phyloP scores from a whole-genome alignment of 1,140 invertebrate species.

The Pseudomyrmex flavicornis region DNA sequence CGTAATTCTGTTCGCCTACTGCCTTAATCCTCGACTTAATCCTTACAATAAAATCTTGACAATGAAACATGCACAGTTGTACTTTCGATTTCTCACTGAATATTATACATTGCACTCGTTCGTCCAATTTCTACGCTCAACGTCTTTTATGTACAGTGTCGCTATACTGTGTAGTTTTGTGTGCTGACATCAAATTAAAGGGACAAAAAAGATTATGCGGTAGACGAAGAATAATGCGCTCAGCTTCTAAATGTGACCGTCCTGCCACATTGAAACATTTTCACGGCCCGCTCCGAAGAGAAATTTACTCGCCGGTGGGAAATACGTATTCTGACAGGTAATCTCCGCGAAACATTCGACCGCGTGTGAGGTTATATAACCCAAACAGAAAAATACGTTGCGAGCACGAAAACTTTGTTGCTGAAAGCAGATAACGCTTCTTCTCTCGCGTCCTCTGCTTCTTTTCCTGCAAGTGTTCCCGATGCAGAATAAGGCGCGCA shows the following conservation, averaged over 20 bases:
- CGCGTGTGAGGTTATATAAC: slow-evolving; percentile 62
- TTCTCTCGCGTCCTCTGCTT: not conserved
- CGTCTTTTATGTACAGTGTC: too few relatives aligned
- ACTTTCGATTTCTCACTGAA: too few relatives aligned
- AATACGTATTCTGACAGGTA: slow-evolving; percentile 70
- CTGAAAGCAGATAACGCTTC: slow-evolving; percentile 11
- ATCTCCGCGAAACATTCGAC: slow-evolving; percentile 68
- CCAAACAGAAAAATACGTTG: slow-evolving; percentile 59
- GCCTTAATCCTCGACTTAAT: too few relatives aligned
- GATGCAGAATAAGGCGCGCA: slow-evolving; percentile 57
- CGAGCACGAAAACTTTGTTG: slow-evolving; percentile 62
- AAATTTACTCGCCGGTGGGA: slow-evolving; percentile 55
- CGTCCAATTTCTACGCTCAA: too few relatives aligned
- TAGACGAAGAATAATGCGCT: slow-evolving; percentile 22
- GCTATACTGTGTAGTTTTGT: too few relatives aligned
- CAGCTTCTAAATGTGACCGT: slow-evolving; percentile 43
- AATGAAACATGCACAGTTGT: too few relatives aligned
- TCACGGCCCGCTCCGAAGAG: slow-evolving; percentile 10
- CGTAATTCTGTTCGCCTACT: too few relatives aligned
- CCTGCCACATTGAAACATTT: slow-evolving; percentile 45
- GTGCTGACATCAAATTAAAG: slow-evolving; percentile 27
- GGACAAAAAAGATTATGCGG: not conserved
- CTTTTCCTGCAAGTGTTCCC: slow-evolving; percentile 15
- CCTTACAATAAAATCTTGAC: too few relatives aligned
- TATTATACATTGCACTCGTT: too few relatives aligned